phyloP scores from a whole-genome alignment of 2,113 vertebrate genomes.

The Chitala chitala region DNA sequence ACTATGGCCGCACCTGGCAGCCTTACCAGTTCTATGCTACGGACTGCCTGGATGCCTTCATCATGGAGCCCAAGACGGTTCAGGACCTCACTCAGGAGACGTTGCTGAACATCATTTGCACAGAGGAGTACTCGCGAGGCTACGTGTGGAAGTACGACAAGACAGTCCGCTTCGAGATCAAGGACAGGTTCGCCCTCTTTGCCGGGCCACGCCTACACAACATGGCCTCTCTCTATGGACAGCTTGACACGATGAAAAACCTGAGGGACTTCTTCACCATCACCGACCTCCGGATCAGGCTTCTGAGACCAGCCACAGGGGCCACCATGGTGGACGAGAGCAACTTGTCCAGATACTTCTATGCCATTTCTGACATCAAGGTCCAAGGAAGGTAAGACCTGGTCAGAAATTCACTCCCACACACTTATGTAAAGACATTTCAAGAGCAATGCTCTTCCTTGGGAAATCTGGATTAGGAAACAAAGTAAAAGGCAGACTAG shows the following conservation, averaged over 20 bases:
- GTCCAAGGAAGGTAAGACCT: constrained; percentile 91
- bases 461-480: neutral
- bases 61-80: constrained; percentile 95
- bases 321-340: constrained; percentile 90
- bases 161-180: constrained; percentile 96
- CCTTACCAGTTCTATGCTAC: constrained; percentile 98
- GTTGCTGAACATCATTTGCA: constrained; percentile 97
- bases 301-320: constrained; percentile 88
- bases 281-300: constrained; percentile 89
- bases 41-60: constrained; percentile 93
- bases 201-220: constrained; percentile 92
- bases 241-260: constrained; percentile 96
- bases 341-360: constrained; percentile 93
- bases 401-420: neutral
- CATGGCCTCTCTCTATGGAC: constrained; percentile 96
- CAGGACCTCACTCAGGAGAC: constrained; percentile 88
- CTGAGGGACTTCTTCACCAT: constrained; percentile 97
- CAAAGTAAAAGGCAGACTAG: neutral
- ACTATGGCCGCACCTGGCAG: constrained; percentile 93
- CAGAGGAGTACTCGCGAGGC: constrained; percentile 93
- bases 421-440: neutral
- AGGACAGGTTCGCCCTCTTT: constrained; percentile 94
- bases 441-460: neutral
- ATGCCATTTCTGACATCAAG: constrained; percentile 96
- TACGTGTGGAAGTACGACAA: constrained; percentile 94